Evolutionary conservation across 35 echinoderm and acorn worm species (phyloP).

Genomic region (Apostichopus californicus): DNA sequence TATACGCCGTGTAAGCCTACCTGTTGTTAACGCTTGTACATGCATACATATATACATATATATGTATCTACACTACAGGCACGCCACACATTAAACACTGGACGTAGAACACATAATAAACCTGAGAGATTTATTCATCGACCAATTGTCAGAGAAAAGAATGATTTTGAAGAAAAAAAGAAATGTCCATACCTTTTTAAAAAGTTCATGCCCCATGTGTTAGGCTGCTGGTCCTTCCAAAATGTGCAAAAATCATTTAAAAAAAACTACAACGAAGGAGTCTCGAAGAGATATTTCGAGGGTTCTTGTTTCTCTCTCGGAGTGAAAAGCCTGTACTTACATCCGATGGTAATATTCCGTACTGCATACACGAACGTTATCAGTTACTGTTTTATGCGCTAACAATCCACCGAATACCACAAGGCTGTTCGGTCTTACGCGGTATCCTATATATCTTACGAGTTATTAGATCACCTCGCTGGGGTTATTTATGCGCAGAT

Average conservation of each 20-base stretch:
- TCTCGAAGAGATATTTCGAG: background rate
- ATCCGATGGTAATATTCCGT: slow-evolving; percentile 15
- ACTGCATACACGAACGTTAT: background rate
- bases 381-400: background rate
- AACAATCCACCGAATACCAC: slow-evolving; percentile 41
- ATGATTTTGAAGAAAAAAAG: background rate
- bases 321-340: background rate
- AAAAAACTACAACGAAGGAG: background rate
- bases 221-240: slow-evolving; percentile 40
- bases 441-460: slow-evolving; percentile 20
- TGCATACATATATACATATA: background rate
- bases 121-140: background rate
- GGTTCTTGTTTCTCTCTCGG: background rate
- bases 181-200: slow-evolving; percentile 56
- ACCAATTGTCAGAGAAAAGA: background rate
- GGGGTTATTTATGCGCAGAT: slow-evolving; percentile 47
- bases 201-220: slow-evolving; percentile 64
- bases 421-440: background rate
- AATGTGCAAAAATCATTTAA: slow-evolving; percentile 29
- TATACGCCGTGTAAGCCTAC: background rate
- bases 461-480: background rate
- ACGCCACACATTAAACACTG: background rate
- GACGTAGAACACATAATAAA: background rate
- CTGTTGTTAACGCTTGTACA: background rate
- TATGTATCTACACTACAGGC: background rate